A percentile compares a stretch with the other conserved stretches of the same genome.
phyloP scores from a whole-genome alignment of 2,888 invertebrate genomes.

The Teinopalpus imperialis region DNA sequence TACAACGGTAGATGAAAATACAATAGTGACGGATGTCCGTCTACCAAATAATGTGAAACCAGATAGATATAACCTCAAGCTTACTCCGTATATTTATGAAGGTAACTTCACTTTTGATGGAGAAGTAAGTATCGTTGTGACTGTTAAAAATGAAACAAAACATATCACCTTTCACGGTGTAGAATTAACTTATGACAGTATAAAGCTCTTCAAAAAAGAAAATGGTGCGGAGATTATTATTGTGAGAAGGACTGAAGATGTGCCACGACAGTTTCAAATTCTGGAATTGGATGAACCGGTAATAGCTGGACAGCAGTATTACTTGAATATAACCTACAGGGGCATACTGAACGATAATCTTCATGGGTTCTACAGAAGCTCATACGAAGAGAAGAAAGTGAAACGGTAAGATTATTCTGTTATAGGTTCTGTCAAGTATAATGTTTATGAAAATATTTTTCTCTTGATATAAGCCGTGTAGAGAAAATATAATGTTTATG shows the following conservation, averaged over 20 bases:
- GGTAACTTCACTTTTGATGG: conserved; percentile 91
- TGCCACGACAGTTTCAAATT: conserved; percentile 86
- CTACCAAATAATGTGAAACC: conserved; percentile 86
- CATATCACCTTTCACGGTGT: conserved; percentile 89
- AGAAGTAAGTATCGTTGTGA: conserved; percentile 83
- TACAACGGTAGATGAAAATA: conserved; percentile 38
- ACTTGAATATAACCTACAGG: conserved; percentile 85
- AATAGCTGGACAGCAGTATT: conserved; percentile 82
- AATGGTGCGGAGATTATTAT: conserved; percentile 52
- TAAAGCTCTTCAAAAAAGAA: conserved; percentile 74
- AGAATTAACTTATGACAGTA: conserved; percentile 84
- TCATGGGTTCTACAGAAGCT: conserved; percentile 92
- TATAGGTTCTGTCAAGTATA: no score
- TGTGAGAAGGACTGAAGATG: conserved; percentile 76
- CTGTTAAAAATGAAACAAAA: conserved; percentile 82
- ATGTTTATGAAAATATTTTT: no score
- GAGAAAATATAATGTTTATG: no score
- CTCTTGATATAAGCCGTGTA: no score
- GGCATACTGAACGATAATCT: conserved; percentile 89
- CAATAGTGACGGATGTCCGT: conserved; percentile 80
- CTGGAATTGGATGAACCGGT: conserved; percentile 83
- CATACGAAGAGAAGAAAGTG: conserved; percentile 85
- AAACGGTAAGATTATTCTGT: conserved; percentile 82
- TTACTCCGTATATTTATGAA: conserved; percentile 87
- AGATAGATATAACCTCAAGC: conserved; percentile 85